Evolutionary conservation across 2,113 vertebrate genomes (phyloP), one percentile per base, ranked within the genome.

Genomic region (Pteronura brasiliensis): DNA sequence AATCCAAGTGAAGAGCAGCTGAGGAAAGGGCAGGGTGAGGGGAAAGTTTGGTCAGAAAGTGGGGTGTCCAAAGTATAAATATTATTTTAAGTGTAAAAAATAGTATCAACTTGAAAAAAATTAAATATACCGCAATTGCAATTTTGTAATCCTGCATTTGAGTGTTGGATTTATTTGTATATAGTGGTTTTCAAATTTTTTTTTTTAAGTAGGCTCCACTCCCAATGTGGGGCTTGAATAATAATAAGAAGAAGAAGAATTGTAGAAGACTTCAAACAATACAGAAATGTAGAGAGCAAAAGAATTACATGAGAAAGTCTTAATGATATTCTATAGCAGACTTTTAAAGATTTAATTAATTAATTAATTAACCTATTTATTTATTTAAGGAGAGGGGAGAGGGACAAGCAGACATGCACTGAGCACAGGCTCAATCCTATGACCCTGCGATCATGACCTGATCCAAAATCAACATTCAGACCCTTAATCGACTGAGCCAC

Each of bases 81-180:
- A 52, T 44, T 18, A 71, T 90, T 95, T 87, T 63, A 82, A 86
- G 14, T 76, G 42, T 90, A 74, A 69, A 18, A 90, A 90, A 90
- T 6, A 93, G 31, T 82, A 76, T 57, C 10, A 83, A 1, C 11
- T 12, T 95, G 49, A 95, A 97, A 93, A 71, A 81, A 82, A 93
- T 69, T 23, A 91, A 88, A 87, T 90, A 69, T 6, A 83, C 11
- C 4, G 1, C 25, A 61, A 61, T 27, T 57, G 3, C 25, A n/a
- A n/a, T 55, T 90, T 93, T 92, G 21, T 84, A 92, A 97, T 83
- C 14, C 7, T 92, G 39, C 42, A 67, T 89, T 96, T 90, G 29
- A 55, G 3, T 6, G 36, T 89, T 86, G 42, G 39, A 83, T 92
- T 88, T 95, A 90, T 77, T 86, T 88, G 80, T 49, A 71, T 44